Evolutionary conservation across 2,113 vertebrate species (phyloP).

Genomic region (Telmatochromis sp.): DNA sequence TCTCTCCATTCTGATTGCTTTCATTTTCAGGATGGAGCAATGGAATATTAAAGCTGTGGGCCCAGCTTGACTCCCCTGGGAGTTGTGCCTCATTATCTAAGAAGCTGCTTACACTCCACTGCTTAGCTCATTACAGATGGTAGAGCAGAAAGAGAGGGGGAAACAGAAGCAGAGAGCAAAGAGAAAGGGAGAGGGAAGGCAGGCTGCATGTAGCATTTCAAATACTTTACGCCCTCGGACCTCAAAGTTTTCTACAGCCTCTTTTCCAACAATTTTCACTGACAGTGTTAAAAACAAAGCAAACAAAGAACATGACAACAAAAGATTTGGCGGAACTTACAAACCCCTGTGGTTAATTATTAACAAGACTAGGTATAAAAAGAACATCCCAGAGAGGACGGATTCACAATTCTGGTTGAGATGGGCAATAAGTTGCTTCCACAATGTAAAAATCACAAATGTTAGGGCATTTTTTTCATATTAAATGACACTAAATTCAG

Average conservation of each 20-base stretch:
- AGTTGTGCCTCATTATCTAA: conserved; percentile 62
- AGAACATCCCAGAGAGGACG: not conserved
- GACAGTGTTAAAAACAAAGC: not conserved
- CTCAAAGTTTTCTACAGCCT: not conserved
- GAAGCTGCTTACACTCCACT: conserved; percentile 62
- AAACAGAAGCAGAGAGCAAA: not conserved
- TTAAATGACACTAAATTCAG: not conserved
- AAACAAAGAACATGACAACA: not conserved
- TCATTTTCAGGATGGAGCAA: conserved; percentile 39
- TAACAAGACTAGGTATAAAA: not conserved
- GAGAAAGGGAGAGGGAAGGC: not conserved
- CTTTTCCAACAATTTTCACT: not conserved
- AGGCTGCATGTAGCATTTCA: not conserved
- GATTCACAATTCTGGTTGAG: not conserved
- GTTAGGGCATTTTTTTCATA: not conserved
- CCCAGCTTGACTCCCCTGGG: conserved; percentile 35
- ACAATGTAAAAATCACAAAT: not conserved
- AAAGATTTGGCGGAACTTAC: not conserved
- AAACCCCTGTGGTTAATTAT: not conserved
- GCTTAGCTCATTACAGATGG: conserved; percentile 65
- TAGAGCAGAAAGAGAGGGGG: not conserved
- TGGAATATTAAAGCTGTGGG: conserved; percentile 35
- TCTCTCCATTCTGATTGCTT: conserved; percentile 27
- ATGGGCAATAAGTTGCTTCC: not conserved
- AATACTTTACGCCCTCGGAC: not conserved